Evolutionary conservation across 1,140 invertebrate species (phyloP).

Genomic region (Ceratina australensis): DNA sequence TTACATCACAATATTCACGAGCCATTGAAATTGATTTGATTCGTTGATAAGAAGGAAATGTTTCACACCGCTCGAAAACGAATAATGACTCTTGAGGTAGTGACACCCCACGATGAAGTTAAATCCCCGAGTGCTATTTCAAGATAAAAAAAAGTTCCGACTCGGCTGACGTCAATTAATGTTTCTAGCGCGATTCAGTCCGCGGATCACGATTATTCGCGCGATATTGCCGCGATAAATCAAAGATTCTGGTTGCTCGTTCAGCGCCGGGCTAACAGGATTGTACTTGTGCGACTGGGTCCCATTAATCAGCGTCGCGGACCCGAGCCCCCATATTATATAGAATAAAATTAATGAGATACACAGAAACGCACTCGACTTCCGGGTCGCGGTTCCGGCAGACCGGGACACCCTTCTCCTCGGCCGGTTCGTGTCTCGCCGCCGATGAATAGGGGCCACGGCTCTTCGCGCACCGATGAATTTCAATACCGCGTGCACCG

Average conservation of each 20-base stretch:
- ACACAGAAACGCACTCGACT: conserved; percentile 80
- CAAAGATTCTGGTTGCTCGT: conserved; percentile 58
- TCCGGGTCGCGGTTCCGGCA: conserved; percentile 72
- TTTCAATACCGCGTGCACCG: conserved; percentile 24
- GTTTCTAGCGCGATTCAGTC: conserved; percentile 22
- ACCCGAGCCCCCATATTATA: conserved; percentile 72
- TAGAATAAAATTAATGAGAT: conserved; percentile 80
- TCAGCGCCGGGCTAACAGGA: conserved; percentile 24
- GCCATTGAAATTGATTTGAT: too few species aligned
- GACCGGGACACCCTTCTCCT: conserved; percentile 56
- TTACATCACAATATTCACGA: too few species aligned
- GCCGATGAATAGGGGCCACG: conserved; percentile 43
- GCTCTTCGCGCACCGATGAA: conserved; percentile 26
- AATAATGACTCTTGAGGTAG: too few species aligned
- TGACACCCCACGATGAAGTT: too few species aligned
- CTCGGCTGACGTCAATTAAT: conserved; percentile 45
- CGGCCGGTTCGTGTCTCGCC: conserved; percentile 38
- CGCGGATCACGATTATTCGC: conserved; percentile 51
- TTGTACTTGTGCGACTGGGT: conserved; percentile 56
- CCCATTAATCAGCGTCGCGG: conserved; percentile 75
- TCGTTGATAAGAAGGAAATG: too few species aligned
- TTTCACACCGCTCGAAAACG: too few species aligned
- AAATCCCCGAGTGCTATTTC: not conserved
- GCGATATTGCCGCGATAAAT: conserved; percentile 60
- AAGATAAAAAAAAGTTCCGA: not conserved